These are phyloP conservation scores for Julus scanicus DNA, from an alignment of 2,888 invertebrate species.

Conservation along the genomic window DNA sequence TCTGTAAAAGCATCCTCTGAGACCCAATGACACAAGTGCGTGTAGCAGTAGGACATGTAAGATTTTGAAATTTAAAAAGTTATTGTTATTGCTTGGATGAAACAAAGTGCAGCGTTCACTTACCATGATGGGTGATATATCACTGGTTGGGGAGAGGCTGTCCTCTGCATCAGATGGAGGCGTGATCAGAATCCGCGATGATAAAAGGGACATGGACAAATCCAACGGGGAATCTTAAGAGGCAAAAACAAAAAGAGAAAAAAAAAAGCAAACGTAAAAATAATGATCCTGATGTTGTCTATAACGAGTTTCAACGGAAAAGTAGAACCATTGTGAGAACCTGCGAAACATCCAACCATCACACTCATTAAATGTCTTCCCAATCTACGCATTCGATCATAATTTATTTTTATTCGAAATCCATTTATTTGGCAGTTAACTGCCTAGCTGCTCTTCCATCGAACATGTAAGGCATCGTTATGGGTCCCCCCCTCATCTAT, in stretches of 20 bases:
- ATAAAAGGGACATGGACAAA: conserved; percentile 82
- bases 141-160: conserved; percentile 53
- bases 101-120: conserved; percentile 47
- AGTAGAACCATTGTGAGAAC: conserved; percentile 18
- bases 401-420: conserved; percentile 47
- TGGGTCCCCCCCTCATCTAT: background rate
- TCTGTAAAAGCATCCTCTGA: background rate
- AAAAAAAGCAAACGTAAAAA: conserved; percentile 49
- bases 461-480: conserved; percentile 13
- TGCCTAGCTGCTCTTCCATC: conserved; percentile 26
- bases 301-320: conserved; percentile 48
- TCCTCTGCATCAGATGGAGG: conserved; percentile 55
- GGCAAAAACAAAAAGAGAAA: conserved; percentile 59
- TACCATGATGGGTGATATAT: conserved; percentile 55
- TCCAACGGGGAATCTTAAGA: conserved; percentile 82
- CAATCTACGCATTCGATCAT: conserved; percentile 45
- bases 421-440: conserved; percentile 40
- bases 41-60: background rate
- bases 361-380: conserved; percentile 14
- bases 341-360: conserved; percentile 31
- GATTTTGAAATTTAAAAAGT: background rate
- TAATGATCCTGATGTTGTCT: conserved; percentile 40
- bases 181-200: conserved; percentile 67
- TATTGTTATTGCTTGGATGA: background rate
- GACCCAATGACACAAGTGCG: background rate